These are phyloP conservation scores for Pagetopsis macropterus DNA, from an alignment of 2,797 vertebrate species.

Conservation along the genomic window DNA sequence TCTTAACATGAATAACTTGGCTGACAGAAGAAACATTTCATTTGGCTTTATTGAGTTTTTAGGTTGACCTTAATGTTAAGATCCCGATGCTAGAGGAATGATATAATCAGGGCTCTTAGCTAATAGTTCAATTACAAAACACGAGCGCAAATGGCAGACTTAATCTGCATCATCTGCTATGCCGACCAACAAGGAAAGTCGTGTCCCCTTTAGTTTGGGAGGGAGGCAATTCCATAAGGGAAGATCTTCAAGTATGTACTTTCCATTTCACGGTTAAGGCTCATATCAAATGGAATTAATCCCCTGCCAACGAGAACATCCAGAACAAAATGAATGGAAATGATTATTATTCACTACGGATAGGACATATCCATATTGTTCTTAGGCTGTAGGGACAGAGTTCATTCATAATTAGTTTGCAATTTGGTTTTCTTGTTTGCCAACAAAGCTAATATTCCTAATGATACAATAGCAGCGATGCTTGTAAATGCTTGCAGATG, in stretches of 20 bases:
- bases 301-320: background rate
- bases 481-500: slow-evolving; percentile 31
- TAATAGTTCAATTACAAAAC: background rate
- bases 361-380: background rate
- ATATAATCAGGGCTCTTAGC: background rate
- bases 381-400: background rate
- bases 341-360: background rate
- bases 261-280: background rate
- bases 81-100: background rate
- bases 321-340: background rate
- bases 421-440: slow-evolving; percentile 1
- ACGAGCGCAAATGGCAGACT: background rate
- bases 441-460: background rate
- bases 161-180: background rate
- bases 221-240: background rate
- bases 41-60: background rate
- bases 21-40: background rate
- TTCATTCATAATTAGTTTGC: background rate
- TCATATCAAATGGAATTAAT: background rate
- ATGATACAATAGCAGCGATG: slow-evolving; percentile 28
- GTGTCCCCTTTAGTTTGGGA: background rate
- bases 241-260: background rate
- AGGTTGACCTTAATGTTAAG: no score
- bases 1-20: slow-evolving; percentile 16
- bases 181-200: background rate